These are phyloP conservation scores for Cremastinae sp. DNA, from an alignment of 2,888 invertebrate species.

Conservation along the genomic window DNA sequence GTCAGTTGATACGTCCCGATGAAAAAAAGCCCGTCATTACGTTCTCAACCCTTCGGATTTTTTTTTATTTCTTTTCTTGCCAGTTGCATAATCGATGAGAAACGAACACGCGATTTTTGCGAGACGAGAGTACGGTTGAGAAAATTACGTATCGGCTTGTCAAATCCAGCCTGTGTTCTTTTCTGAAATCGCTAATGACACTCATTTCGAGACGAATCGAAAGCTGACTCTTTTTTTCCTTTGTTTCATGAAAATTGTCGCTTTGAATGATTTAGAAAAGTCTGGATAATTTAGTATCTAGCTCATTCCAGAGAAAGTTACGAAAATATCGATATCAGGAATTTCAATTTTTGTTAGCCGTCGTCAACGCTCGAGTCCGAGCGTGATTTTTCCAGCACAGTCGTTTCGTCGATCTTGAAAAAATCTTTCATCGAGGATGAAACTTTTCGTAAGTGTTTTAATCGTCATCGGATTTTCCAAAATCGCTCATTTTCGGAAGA, in stretches of 20 bases:
- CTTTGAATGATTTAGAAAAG: slow-evolving; percentile 18
- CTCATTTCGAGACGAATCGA: slow-evolving; percentile 16
- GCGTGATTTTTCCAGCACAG: not conserved
- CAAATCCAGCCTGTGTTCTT: slow-evolving; percentile 29
- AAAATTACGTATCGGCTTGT: slow-evolving; percentile 39
- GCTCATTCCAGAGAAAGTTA: not conserved
- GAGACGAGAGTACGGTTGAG: slow-evolving; percentile 8
- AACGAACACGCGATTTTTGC: slow-evolving; percentile 42
- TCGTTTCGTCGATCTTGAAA: slow-evolving; percentile 3
- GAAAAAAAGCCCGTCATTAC: slow-evolving; percentile 23
- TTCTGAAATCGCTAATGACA: slow-evolving; percentile 36
- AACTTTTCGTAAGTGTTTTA: slow-evolving; percentile 23
- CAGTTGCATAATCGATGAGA: slow-evolving; percentile 41
- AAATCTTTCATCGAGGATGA: slow-evolving; percentile 23
- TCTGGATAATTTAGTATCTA: slow-evolving; percentile 37
- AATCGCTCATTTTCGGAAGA: slow-evolving; percentile 26
- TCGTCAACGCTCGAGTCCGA: not conserved
- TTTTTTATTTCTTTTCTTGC: slow-evolving; percentile 14
- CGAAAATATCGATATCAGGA: not conserved
- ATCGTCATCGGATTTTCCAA: slow-evolving; percentile 9
- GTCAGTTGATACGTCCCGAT: too few species aligned
- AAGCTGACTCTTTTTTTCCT: slow-evolving; percentile 8
- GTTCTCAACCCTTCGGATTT: slow-evolving; percentile 25
- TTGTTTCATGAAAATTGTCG: slow-evolving; percentile 9
- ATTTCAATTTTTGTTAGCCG: not conserved